Base-by-base conservation (phyloP, 2,113 vertebrate species). In the Lophotis ruficrista region DNA sequence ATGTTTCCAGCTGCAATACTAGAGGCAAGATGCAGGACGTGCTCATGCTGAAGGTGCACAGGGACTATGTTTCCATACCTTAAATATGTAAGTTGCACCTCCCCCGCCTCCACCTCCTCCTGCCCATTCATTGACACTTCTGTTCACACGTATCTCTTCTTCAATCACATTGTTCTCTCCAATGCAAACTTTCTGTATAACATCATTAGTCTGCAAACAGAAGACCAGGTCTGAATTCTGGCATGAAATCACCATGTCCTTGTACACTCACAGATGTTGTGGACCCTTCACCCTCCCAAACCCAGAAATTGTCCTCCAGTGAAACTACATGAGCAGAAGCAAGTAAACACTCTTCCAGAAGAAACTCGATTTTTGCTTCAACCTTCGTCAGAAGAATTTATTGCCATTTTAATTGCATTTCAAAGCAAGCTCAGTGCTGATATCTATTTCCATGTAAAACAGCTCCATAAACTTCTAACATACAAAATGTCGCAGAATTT, bases 31-130 rank as follows among this genome's bases (percentile, higher is more conserved):
- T 41, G 47, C 19, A 73, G 51, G 35, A 61, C 24, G 16, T 58
- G 30, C 25, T 45, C 35, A 30, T 15, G 53, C 30, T 83, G 83
- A 72, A 83, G 66, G n/a, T 51, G 37, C 35, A 24, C 0, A 2
- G 24, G 41, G 25, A 82, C 53, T 61, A 14, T 9, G 57, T 58
- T 93, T 87, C 28, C 92, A 92, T 97, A 99, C 99, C 99, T 99
- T 99, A 98, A 99, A 99, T 60, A 99, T 98, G 15, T 99, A 99
- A 4, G 99, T 99, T 45, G 99, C 99, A n/a, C 99, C 99, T 2
- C 99, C 99, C 2, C 99, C 99, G 0, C 99, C 99, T 41, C 99
- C 99, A 61, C 99, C 99, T 45, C 99, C 99, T 87, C 99, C 99
- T 90, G 99, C 98, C 98, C 98, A 98, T 90, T 99, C 99, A 28